Evolutionary conservation across 2,888 invertebrate genomes (phyloP), one percentile per base, ranked within the genome.

Genomic region (Euplagia quadripunctaria): DNA sequence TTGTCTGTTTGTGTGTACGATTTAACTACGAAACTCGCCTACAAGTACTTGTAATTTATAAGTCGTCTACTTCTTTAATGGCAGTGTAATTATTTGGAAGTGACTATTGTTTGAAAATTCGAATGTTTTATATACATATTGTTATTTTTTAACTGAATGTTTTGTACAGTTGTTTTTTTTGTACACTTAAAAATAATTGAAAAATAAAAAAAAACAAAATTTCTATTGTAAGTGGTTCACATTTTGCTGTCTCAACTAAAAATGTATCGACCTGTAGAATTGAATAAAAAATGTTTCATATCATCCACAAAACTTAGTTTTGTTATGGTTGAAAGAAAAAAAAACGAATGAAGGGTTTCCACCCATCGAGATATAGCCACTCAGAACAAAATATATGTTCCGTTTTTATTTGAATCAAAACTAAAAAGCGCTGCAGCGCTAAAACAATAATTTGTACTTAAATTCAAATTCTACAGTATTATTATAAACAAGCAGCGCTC

Each of bases 31-130:
- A 86, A 88, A 87, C 85, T 83, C 77, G 88, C 86, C 87, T 81
- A 82, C 81, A 73, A 86, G 86, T 84, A 72, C 76, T 82, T 82
- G 83, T 91, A 88, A 90, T 88, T 90, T 87, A 87, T 88, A 82
- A 77, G 72, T 46, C 43, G 1, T 6, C 43, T 46, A 46, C 43
- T 31, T 80, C 80, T 85, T 86, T 79, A 81, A 82, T 76, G 77
- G 77, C 78, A n/a, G 43, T 78, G 74, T 75, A 73, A 73, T 82
- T 78, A 72, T 74, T 74, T 79, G 74, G 69, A 79, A 70, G 68
- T 74, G 55, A 63, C 70, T 77, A 71, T 75, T 76, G 73, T 76
- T n/a, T 67, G 4, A 16, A n/a, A n/a, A 17, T 64, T 64, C 16
- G 4, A 64, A 7, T 17, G 42, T 64, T 16, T 42, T 64, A 43